phyloP scores from a whole-genome alignment of 2,888 invertebrate species.

The Drosophila tanythrix region DNA sequence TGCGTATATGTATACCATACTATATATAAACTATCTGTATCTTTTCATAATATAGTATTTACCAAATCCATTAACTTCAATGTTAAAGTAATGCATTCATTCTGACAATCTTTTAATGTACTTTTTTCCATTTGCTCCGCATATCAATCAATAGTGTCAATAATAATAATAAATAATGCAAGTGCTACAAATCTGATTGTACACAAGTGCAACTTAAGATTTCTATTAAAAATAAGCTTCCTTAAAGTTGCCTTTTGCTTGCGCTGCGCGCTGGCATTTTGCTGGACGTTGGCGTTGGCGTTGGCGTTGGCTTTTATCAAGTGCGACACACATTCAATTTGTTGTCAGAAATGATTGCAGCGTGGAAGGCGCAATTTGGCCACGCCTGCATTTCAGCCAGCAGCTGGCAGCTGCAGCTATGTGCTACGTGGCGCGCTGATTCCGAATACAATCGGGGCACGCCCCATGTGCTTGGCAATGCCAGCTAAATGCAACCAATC shows the following conservation, averaged over 20 bases:
- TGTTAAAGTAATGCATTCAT: background rate
- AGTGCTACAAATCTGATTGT: background rate
- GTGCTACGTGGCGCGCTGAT: slow-evolving; percentile 3
- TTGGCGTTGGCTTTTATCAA: background rate
- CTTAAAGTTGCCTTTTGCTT: background rate
- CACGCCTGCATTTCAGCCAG: slow-evolving; percentile 25
- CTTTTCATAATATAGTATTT: background rate
- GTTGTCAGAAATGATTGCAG: slow-evolving; percentile 16
- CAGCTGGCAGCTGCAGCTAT: slow-evolving; percentile 32
- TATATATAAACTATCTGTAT: background rate
- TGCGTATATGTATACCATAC: background rate
- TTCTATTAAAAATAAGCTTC: background rate
- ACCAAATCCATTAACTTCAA: background rate
- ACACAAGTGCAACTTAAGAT: no score
- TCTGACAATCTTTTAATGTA: background rate
- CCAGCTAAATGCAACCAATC: slow-evolving; percentile 59
- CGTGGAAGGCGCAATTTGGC: slow-evolving; percentile 7
- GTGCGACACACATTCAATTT: slow-evolving; percentile 2
- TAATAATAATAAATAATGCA: background rate
- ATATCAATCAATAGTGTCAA: background rate
- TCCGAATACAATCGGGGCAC: slow-evolving; percentile 10
- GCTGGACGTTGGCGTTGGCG: background rate
- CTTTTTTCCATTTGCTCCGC: no score
- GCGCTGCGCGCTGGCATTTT: background rate
- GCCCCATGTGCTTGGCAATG: slow-evolving; percentile 42